These are phyloP conservation scores for Eurypyga helias DNA, from an alignment of 2,113 vertebrate species.

Conservation along the genomic window DNA sequence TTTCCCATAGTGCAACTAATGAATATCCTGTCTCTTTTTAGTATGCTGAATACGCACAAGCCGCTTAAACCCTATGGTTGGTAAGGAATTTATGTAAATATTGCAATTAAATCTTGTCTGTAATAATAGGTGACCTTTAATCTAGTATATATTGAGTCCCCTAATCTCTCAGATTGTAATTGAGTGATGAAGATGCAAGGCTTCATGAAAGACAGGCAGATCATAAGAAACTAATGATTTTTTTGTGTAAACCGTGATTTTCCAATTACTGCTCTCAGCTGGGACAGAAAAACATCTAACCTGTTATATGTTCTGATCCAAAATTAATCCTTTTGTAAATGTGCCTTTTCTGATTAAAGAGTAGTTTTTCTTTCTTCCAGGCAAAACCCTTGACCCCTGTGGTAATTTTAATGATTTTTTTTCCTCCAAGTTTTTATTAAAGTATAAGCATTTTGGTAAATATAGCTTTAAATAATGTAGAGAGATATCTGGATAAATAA, in stretches of 20 bases:
- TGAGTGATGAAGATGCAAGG: constrained; percentile 55
- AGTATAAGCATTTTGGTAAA: neutral
- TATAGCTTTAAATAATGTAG: neutral
- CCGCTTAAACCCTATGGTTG: neutral
- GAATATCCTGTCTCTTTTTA: constrained; percentile 7
- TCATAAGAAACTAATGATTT: constrained; percentile 61
- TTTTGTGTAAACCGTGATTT: constrained; percentile 63
- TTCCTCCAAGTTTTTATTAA: neutral
- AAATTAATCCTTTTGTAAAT: constrained; percentile 67
- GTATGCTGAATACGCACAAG: neutral
- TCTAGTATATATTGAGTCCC: constrained; percentile 41
- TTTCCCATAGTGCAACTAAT: neutral
- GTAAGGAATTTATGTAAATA: constrained; percentile 45
- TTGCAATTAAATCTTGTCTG: constrained; percentile 59
- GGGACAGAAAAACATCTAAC: constrained; percentile 53
- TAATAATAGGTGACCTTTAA: constrained; percentile 67
- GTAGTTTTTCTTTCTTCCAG: neutral
- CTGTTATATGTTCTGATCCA: constrained; percentile 21
- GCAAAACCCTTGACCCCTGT: neutral
- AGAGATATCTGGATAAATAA: neutral
- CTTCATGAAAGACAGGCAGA: constrained; percentile 50
- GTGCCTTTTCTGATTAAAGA: constrained; percentile 59
- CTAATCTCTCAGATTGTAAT: constrained; percentile 61
- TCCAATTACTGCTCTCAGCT: constrained; percentile 72
- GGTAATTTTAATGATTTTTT: neutral